Percentiles rank a stretch among this genome's conserved stretches.
phyloP scores from a whole-genome alignment of 2,888 invertebrate genomes.

The Mythimna pallens region DNA sequence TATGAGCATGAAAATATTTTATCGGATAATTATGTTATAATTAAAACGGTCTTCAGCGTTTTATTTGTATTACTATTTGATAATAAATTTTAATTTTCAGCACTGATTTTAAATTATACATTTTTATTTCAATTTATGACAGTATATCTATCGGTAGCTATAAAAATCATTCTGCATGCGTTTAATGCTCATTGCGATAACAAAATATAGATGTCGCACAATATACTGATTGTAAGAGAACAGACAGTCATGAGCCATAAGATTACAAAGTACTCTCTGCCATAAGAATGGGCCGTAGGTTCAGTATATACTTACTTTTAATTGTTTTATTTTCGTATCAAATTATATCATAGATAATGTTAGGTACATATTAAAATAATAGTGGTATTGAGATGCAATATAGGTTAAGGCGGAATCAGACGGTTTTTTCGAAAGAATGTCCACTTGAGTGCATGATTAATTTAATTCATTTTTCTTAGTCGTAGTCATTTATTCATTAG shows the following conservation, averaged over 20 bases:
- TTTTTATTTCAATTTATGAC: no score
- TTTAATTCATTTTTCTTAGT: no score
- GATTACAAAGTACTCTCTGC: no score
- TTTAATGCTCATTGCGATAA: background rate
- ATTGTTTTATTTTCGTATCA: background rate
- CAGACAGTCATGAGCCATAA: no score
- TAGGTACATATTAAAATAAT: no score
- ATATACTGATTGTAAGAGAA: no score
- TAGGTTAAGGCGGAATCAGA: no score
- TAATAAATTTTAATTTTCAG: background rate
- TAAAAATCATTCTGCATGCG: background rate
- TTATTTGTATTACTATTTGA: background rate
- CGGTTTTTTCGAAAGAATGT: no score
- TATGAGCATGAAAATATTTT: slow-evolving; percentile 4
- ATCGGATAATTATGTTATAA: background rate
- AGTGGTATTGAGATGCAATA: no score
- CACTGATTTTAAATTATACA: background rate
- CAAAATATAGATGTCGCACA: slow-evolving; percentile 5
- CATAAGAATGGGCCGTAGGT: background rate
- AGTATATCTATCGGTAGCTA: background rate
- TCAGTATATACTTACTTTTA: background rate
- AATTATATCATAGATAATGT: background rate
- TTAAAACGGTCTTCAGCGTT: background rate
- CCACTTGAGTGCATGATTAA: no score
- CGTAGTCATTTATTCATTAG: no score